Percentiles rank a stretch among this genome's conserved stretches.
Conservation (phyloP, 2,797 vertebrate genomes). For the Rhodeus uyekii region DNA sequence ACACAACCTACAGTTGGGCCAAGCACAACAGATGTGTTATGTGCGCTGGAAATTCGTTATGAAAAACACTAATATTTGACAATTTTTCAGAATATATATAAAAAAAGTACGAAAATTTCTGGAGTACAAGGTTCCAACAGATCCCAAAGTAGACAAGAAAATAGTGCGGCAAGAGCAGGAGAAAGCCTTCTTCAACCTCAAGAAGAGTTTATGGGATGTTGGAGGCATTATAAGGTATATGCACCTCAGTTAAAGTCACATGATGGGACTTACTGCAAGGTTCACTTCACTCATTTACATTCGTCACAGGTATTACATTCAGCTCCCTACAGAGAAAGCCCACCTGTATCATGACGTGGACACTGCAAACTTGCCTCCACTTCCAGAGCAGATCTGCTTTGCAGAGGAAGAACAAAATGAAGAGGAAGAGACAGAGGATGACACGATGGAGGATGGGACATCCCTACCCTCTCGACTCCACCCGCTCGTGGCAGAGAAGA, state of each 20-base stretch:
- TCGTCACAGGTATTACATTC: conserved; percentile 49
- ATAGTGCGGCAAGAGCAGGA: conserved; percentile 84
- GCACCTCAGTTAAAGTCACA: neutral
- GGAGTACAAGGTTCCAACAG: conserved; percentile 81
- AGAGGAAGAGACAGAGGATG: conserved; percentile 37
- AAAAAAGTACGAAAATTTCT: conserved; percentile 87
- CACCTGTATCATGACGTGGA: conserved; percentile 85
- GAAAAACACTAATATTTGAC: neutral
- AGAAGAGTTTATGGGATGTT: conserved; percentile 81
- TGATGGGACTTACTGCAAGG: neutral
- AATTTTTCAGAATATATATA: conserved; percentile 81
- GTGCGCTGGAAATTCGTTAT: neutral
- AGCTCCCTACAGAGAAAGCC: conserved; percentile 85
- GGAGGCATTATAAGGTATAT: conserved; percentile 80
- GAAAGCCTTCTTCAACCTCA: conserved; percentile 84
- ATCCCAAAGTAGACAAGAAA: conserved; percentile 86
- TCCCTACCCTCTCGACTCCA: conserved; percentile 81
- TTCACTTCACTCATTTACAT: neutral
- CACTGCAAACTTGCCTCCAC: conserved; percentile 70
- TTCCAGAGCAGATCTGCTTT: conserved; percentile 68
- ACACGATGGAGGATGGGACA: conserved; percentile 64
- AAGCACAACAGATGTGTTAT: neutral
- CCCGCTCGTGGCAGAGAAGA: conserved; percentile 83
- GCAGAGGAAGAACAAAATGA: conserved; percentile 72
- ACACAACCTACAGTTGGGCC: conserved; percentile 24